Percentiles rank a stretch among this genome's conserved stretches.
These are phyloP conservation scores for Platygyra sinensis DNA, from an alignment of 64 coral and sea anemone species.

Conservation along the genomic window DNA sequence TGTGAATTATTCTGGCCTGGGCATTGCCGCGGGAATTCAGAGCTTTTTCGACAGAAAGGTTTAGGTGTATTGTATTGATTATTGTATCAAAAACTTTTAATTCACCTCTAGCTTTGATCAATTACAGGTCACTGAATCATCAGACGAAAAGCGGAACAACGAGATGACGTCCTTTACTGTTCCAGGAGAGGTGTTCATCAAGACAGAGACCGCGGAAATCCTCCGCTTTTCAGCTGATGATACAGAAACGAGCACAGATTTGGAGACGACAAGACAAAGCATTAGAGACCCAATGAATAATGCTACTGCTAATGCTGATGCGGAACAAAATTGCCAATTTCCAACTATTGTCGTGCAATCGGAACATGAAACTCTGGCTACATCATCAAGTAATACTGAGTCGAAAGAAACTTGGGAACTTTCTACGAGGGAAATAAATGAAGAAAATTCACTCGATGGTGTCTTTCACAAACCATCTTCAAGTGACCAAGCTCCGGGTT, in stretches of 20 bases:
- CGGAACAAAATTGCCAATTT: neutral
- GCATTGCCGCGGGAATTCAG: neutral
- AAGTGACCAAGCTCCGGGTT: neutral
- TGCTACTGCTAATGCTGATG: neutral
- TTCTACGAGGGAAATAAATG: neutral
- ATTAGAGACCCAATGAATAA: neutral
- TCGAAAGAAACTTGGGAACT: neutral
- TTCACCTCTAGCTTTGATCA: neutral
- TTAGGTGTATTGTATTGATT: neutral
- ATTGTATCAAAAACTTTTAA: neutral
- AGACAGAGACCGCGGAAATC: neutral
- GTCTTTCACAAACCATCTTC: neutral
- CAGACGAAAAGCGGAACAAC: neutral
- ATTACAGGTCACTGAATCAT: neutral
- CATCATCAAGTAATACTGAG: neutral
- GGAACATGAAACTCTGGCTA: neutral
- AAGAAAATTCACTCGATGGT: neutral
- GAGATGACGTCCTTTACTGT: neutral
- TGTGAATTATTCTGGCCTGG: too few relatives aligned
- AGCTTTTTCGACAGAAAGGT: neutral
- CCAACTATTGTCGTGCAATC: neutral
- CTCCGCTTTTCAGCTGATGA: neutral
- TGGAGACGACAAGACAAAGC: neutral
- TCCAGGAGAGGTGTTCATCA: neutral
- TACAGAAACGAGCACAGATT: neutral